A percentile compares a stretch with the other conserved stretches of the same genome.
These are phyloP conservation scores for Trachurus trachurus DNA, from an alignment of 2,797 vertebrate species.

Conservation along the genomic window DNA sequence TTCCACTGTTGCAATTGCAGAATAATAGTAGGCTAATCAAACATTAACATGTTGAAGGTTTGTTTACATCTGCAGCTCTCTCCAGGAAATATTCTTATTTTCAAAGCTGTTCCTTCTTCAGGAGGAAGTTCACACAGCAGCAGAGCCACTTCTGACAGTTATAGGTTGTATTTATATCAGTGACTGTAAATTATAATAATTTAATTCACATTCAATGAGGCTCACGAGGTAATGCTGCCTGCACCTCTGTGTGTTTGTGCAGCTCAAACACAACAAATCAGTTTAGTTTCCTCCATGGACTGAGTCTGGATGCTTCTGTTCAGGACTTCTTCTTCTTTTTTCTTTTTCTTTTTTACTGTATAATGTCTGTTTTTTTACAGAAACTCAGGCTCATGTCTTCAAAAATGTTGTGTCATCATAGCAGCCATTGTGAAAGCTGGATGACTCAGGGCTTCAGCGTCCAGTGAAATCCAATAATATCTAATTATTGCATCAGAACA, in stretches of 20 bases:
- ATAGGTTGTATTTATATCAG: background rate
- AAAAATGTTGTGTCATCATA: background rate
- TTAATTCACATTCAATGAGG: background rate
- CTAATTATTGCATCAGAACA: background rate
- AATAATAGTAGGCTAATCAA: background rate
- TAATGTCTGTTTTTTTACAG: no score
- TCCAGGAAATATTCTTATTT: background rate
- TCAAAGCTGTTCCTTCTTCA: background rate
- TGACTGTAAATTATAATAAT: background rate
- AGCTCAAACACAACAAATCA: no score
- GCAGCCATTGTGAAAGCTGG: background rate
- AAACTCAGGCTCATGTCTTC: no score
- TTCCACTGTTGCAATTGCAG: no score
- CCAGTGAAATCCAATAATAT: no score
- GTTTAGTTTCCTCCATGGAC: no score
- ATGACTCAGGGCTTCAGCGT: background rate
- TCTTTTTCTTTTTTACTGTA: no score
- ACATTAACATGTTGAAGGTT: background rate
- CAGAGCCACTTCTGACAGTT: background rate
- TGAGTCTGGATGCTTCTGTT: no score
- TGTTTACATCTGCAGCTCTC: background rate
- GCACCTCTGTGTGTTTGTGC: no score
- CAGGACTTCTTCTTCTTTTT: no score
- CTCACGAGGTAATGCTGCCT: no score
- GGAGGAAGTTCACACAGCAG: background rate